phyloP scores from a whole-genome alignment of 1,140 invertebrate genomes.

The Diorhabda elongata region DNA sequence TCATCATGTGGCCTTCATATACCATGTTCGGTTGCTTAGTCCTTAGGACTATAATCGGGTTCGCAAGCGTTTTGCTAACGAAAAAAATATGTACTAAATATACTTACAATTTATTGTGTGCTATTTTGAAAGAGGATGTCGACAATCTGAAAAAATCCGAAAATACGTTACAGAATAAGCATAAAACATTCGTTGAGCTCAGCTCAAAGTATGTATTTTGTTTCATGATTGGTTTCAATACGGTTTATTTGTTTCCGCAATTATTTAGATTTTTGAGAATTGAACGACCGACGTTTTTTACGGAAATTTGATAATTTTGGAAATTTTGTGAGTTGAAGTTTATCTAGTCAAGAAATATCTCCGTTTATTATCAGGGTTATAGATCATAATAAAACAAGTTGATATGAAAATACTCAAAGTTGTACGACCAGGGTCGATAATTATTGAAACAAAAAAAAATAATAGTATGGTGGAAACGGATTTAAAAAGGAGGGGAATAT shows the following conservation, averaged over 20 bases:
- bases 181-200: constrained; percentile 72
- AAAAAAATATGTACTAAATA: constrained; percentile 65
- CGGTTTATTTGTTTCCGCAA: constrained; percentile 71
- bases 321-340: neutral
- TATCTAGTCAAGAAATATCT: neutral
- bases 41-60: constrained; percentile 69
- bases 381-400: neutral
- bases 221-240: constrained; percentile 70
- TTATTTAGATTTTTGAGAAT: constrained; percentile 72
- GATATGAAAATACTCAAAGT: too few relatives aligned
- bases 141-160: constrained; percentile 59
- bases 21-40: constrained; percentile 62
- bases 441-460: too few relatives aligned
- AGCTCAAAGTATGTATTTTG: constrained; percentile 78
- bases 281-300: constrained; percentile 77
- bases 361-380: neutral
- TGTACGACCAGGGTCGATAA: too few relatives aligned
- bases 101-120: constrained; percentile 65
- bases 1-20: constrained; percentile 72
- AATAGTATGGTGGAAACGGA: too few relatives aligned
- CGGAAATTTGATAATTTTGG: constrained; percentile 63
- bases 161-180: constrained; percentile 60
- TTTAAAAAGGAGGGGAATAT: too few relatives aligned
- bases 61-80: constrained; percentile 65
- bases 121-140: constrained; percentile 61